Evolutionary conservation across 1,140 invertebrate species (phyloP), one percentile per base, ranked within the genome.

Genomic region (Pararge aegeria): DNA sequence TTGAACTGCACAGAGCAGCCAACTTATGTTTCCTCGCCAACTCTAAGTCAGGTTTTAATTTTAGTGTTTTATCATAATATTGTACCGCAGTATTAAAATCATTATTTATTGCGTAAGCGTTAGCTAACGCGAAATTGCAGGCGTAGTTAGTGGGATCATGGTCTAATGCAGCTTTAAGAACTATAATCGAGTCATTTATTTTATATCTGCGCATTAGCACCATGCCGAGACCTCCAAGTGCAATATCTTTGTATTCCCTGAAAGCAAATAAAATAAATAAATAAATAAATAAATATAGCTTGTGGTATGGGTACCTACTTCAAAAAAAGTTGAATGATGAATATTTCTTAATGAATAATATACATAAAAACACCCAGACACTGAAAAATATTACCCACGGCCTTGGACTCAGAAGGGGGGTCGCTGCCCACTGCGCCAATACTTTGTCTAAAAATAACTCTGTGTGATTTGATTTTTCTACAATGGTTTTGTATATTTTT

Each of bases 111-210:
- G 94, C 93, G 89, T 95, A 96, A 55, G 95, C 93, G 74, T 95
- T 95, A 12, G 94, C 96, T 4, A 97, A 85, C 3, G 94, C 94
- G 70, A 96, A 94, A 86, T 97, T 95, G 64, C 94, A 94, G 18
- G 94, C 92, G 40, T 94, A 92, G 72, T 94, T 92, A 24, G 91
- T 85, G 6, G 94, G 94, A 7, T 94, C 93, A 74, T 97, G 94
- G 74, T 97, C 95, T 20, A 97, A 92, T 0, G 96, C 96, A 21
- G 94, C 93, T 68, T 94, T 94, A 0, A 97, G 90, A 49, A 97
- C 90, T 56, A 95, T 93, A 10, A 95, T 94, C 6, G 96, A 96
- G 85, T 97, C 96, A 61, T 93, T 93, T 9, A 93, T 93, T 64
- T 93, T 91, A 49, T 94, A 92, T 30, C 94, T 92, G 68, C 96